Conservation (phyloP, 1,140 invertebrate genomes). For the Wasmannia auropunctata region DNA sequence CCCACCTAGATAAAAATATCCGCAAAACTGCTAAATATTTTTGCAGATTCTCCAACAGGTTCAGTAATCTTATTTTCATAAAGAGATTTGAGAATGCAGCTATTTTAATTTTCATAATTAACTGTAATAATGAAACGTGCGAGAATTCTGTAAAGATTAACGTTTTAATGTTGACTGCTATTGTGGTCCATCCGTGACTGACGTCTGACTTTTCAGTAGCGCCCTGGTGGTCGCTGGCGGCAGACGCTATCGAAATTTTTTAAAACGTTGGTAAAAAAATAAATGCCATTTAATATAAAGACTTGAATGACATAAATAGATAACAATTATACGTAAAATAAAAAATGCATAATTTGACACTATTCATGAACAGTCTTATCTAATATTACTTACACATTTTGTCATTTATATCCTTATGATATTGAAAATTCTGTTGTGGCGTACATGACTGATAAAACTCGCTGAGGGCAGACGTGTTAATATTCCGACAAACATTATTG, state of each 20-base stretch:
- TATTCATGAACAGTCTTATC: not conserved
- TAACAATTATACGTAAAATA: not conserved
- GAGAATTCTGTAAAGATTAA: not conserved
- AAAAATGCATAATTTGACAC: not conserved
- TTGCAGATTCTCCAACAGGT: not conserved
- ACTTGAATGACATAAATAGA: too few species aligned
- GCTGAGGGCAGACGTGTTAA: not conserved
- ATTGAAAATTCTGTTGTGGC: not conserved
- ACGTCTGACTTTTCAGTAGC: not conserved
- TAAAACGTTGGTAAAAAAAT: too few species aligned
- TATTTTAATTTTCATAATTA: slow-evolving; percentile 18
- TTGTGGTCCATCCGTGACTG: not conserved
- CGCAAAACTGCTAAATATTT: not conserved
- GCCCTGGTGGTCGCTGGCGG: not conserved
- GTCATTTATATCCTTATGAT: too few species aligned
- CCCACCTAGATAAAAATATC: not conserved
- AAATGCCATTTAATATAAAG: too few species aligned
- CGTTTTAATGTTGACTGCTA: not conserved
- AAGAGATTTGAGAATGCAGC: not conserved
- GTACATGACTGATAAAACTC: not conserved
- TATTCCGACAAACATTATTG: not conserved
- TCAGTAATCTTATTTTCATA: not conserved
- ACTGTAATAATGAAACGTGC: not conserved
- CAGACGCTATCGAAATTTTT: not conserved
- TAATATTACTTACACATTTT: not conserved